These are phyloP conservation scores for Sitta europaea DNA, from an alignment of 2,113 vertebrate species.

Conservation along the genomic window DNA sequence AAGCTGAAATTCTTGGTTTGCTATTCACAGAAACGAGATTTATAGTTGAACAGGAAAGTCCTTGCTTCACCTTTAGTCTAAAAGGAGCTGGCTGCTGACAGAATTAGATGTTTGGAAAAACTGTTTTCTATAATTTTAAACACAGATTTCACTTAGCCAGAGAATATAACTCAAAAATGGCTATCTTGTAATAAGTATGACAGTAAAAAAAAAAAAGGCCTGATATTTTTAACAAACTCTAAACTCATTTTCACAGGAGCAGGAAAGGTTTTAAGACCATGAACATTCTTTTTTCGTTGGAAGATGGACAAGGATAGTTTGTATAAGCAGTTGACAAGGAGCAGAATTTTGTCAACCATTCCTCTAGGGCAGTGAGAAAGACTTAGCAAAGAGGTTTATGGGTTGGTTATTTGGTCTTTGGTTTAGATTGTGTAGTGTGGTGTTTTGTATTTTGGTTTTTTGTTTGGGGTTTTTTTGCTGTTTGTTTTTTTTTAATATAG, in stretches of 20 bases:
- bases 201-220: not conserved
- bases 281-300: not conserved
- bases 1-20: not conserved
- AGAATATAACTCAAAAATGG: not conserved
- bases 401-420: not conserved
- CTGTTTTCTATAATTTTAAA: not conserved
- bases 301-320: not conserved
- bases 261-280: not conserved
- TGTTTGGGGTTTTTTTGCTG: fast-evolving
- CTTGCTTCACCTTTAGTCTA: not conserved
- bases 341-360: not conserved
- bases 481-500: too few species aligned
- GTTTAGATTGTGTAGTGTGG: not conserved
- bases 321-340: not conserved
- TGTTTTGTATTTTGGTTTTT: fast-evolving
- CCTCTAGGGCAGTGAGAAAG: not conserved
- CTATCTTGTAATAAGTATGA: not conserved
- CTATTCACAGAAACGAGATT: not conserved
- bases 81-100: not conserved
- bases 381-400: not conserved
- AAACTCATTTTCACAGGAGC: not conserved
- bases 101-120: not conserved
- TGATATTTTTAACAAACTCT: not conserved
- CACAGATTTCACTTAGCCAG: not conserved
- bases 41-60: not conserved